Conservation (phyloP, 2,888 invertebrate species). For the Antheraea yamamai region DNA sequence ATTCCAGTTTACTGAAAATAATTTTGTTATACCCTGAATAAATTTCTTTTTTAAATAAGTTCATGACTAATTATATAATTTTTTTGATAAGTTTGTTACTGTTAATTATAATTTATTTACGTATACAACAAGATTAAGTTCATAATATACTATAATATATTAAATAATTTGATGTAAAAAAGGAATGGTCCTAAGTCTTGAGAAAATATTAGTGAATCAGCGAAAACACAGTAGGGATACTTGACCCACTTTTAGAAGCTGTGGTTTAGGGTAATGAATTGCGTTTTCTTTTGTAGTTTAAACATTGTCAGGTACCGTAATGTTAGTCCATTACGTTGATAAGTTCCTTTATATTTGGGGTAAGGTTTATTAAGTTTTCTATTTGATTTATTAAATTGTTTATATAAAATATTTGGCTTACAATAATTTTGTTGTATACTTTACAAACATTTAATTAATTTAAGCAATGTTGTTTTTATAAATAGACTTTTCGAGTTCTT, state of each 20-base stretch:
- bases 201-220: constrained; percentile 1
- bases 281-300: constrained; percentile 10
- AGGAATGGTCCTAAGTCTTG: background rate
- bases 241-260: constrained; percentile 3
- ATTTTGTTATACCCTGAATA: too few relatives aligned
- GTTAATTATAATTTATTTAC: too few relatives aligned
- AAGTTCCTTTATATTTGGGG: background rate
- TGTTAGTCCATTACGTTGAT: constrained; percentile 13
- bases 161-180: background rate
- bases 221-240: background rate
- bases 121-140: too few relatives aligned
- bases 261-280: constrained; percentile 12
- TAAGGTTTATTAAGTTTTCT: constrained; percentile 1
- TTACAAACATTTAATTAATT: too few relatives aligned
- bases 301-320: constrained; percentile 6
- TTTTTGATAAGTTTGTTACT: too few relatives aligned
- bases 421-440: too few relatives aligned
- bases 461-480: too few relatives aligned
- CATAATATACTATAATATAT: background rate
- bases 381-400: background rate
- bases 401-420: background rate
- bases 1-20: too few relatives aligned
- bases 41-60: too few relatives aligned
- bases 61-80: too few relatives aligned
- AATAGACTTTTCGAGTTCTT: too few relatives aligned